Conservation (phyloP, 2,888 invertebrate genomes). For the Apodemia zela region DNA sequence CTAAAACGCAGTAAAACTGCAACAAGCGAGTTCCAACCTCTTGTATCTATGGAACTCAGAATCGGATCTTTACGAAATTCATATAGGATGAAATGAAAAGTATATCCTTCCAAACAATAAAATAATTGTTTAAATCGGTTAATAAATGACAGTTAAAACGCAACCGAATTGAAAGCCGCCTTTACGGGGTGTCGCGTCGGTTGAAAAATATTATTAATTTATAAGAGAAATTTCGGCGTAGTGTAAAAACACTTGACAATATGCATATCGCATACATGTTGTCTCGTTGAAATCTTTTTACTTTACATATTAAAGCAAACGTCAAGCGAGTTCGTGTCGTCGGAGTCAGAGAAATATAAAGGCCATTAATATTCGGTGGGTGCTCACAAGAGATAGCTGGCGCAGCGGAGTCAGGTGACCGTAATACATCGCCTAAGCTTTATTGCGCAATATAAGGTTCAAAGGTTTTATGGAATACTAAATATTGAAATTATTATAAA, state of each 20-base stretch:
- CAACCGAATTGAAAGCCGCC: no score
- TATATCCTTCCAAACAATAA: no score
- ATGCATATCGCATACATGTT: neutral
- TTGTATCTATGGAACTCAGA: no score
- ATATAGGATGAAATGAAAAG: no score
- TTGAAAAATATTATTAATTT: no score
- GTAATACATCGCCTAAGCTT: slow-evolving; percentile 48
- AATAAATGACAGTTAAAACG: no score
- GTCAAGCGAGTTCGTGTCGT: slow-evolving; percentile 62
- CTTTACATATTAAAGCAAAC: slow-evolving; percentile 54
- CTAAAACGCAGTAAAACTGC: no score
- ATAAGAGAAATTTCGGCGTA: no score
- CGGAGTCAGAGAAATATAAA: slow-evolving; percentile 64
- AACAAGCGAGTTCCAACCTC: no score
- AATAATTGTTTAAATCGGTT: no score
- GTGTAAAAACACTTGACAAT: neutral
- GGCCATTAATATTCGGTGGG: slow-evolving; percentile 69
- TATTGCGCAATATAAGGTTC: slow-evolving; percentile 18
- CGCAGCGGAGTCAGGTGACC: slow-evolving; percentile 51
- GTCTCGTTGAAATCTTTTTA: slow-evolving; percentile 37
- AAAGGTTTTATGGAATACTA: slow-evolving; percentile 23
- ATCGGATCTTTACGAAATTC: no score
- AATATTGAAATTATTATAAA: slow-evolving; percentile 9
- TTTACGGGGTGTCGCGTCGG: no score
- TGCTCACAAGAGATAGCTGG: slow-evolving; percentile 63